Base-by-base conservation (phyloP, 2,888 invertebrate genomes). In the Drosophila suboccidentalis region DNA sequence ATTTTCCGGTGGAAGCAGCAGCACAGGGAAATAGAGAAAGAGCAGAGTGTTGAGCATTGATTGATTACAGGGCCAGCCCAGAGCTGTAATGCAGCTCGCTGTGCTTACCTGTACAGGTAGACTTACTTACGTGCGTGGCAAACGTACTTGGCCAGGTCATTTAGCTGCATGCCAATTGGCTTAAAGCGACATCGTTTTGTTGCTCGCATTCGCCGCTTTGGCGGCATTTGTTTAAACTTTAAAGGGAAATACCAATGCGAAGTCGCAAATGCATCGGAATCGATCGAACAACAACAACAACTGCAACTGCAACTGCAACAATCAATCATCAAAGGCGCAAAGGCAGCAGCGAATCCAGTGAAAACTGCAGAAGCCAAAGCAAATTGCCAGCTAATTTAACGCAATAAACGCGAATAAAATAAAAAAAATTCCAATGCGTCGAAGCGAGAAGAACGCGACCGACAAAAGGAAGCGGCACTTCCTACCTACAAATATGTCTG, bases 1-100 rank as follows among this genome's bases (percentile, higher is more conserved):
- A 87, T 81, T 84, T 89, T 84, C 87, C 89, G 87, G 87, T 84
- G 87, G 84, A 84, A 86, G 76, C 74, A 22, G n/a, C 47, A 49
- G 41, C 44, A 72, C 55, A 60, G 57, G 51, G 55, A 62, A 55
- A 63, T 62, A 32, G 32, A 0, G 34, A 43, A 22, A n/a, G 41
- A 69, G 50, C 44, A 60, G 44, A 69, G 50, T 50, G 41, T 36
- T 34, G 57, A 32, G 51, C 53, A 15, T 53, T 53, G 53, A 53
- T 53, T 53, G 53, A 53, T 53, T 39, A 53, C 50, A 50, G 57
- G 61, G 49, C 54, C 17, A 39, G 43, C 34, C 51, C 47, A 65
- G 29, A 8, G 46, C 17, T 34, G 15, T 17, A 29, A 15, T n/a
- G 39, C 51, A 50, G 47, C 39, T 15, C 8, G 2, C 2, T 13